Conservation (phyloP, 2,888 invertebrate species). For the Lampropteryx suffumata region DNA sequence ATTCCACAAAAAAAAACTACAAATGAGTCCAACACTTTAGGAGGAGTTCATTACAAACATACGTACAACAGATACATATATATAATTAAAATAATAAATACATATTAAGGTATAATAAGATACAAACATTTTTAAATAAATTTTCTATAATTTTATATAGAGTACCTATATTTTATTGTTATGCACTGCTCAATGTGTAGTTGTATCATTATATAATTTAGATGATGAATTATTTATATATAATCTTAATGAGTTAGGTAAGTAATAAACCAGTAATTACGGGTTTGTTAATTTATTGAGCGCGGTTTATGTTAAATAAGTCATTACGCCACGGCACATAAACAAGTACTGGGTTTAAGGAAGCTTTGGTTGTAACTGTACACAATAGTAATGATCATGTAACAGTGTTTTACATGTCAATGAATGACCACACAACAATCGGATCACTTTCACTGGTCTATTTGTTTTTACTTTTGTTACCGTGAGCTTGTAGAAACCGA, state of each 20-base stretch:
- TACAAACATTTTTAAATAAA: no score
- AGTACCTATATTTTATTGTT: no score
- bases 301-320: slow-evolving; percentile 5
- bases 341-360: neutral
- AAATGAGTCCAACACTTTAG: no score
- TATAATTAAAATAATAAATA: no score
- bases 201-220: neutral
- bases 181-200: no score
- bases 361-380: slow-evolving; percentile 6
- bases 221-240: neutral
- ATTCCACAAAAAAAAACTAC: no score
- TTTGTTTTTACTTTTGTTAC: slow-evolving; percentile 42
- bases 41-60: no score
- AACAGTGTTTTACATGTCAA: slow-evolving; percentile 31
- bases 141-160: no score
- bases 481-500: slow-evolving; percentile 1
- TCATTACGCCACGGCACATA: slow-evolving; percentile 4
- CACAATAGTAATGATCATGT: slow-evolving; percentile 20
- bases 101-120: no score
- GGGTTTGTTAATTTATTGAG: neutral
- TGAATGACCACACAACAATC: slow-evolving; percentile 32
- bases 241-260: slow-evolving; percentile 6
- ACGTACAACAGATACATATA: no score
- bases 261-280: slow-evolving; percentile 10
- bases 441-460: slow-evolving; percentile 55